Base-by-base conservation (phyloP, 2,113 vertebrate genomes). In the Colius striatus region DNA sequence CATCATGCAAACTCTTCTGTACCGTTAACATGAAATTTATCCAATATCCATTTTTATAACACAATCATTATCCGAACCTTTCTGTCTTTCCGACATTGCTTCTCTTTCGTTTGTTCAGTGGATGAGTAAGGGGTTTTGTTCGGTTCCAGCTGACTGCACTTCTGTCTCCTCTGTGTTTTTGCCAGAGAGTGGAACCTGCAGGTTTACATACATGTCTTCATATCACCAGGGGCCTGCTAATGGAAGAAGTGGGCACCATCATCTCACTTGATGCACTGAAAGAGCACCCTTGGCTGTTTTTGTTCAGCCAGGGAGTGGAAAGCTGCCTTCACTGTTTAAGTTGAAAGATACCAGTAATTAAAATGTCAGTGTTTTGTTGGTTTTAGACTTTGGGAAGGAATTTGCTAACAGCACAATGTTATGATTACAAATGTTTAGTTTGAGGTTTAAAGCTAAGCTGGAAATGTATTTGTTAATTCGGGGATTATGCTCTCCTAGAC, bases 371-470 rank as follows among this genome's bases (percentile, higher is more conserved):
- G 26, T 88, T 79, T 61, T 7, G 0, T 80, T 91, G 6, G 45
- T 89, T 87, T 85, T 87, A 84, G 71, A 63, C 43, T 85, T 95
- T 15, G 30, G 54, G 61, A 96, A 94, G 34, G 91, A 90, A 95
- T 96, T 61, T 65, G 62, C 76, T 89, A 87, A 36, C 66, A 89
- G 76, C 60, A 89, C 47, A 21, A 32, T 92, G 53, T 89, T 87
- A 93, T 95, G 87, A 92, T 86, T 93, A 67, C 34, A 53, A 53
- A 21, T 93, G 87, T 95, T 96, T 97, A 85, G 82, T 87, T 85
- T 76, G 78, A 88, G 62, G 26, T 93, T 96, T 90, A 81, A 88
- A 93, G 68, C 54, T 91, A 94, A 90, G 61, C 80, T 75, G 45
- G 51, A 80, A 70, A 41, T 80, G 55, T 50, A 27, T 92, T 89